Conservation (phyloP, 2,888 invertebrate genomes). For the Erebia ligea region DNA sequence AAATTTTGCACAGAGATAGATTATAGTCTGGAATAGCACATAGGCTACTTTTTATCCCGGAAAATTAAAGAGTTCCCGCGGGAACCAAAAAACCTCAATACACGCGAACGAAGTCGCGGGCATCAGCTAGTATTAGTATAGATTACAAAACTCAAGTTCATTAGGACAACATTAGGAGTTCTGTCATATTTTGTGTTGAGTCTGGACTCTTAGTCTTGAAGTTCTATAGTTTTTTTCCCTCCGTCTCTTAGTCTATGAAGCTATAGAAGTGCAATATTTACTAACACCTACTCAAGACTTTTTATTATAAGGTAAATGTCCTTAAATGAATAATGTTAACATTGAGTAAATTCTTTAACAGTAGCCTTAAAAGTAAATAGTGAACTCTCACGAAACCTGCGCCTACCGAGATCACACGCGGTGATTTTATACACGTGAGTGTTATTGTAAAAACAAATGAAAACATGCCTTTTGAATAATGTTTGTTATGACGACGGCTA, state of each 20-base stretch:
- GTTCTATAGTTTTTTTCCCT: no score
- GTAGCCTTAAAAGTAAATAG: constrained; percentile 53
- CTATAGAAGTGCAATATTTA: constrained; percentile 21
- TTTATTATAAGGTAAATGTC: constrained; percentile 37
- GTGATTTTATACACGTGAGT: constrained; percentile 62
- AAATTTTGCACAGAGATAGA: no score
- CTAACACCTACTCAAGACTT: constrained; percentile 42
- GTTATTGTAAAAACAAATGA: constrained; percentile 72
- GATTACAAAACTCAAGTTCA: no score
- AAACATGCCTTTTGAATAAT: constrained; percentile 74
- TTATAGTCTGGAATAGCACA: no score
- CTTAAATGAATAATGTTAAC: constrained; percentile 35
- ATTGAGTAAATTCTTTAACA: constrained; percentile 40
- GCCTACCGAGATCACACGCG: constrained; percentile 64
- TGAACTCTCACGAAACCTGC: constrained; percentile 62
- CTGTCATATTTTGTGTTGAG: no score
- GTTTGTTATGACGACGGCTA: constrained; percentile 75
- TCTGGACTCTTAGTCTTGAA: no score
- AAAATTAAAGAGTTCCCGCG: no score
- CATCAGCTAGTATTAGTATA: no score
- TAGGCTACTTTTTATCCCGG: no score
- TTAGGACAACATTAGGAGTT: no score
- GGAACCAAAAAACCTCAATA: no score
- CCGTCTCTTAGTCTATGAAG: constrained; percentile 12
- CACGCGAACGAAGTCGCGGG: no score